Percentiles rank a stretch among this genome's conserved stretches.
phyloP scores from a whole-genome alignment of 2,888 invertebrate species.

The Pherbina coryleti region DNA sequence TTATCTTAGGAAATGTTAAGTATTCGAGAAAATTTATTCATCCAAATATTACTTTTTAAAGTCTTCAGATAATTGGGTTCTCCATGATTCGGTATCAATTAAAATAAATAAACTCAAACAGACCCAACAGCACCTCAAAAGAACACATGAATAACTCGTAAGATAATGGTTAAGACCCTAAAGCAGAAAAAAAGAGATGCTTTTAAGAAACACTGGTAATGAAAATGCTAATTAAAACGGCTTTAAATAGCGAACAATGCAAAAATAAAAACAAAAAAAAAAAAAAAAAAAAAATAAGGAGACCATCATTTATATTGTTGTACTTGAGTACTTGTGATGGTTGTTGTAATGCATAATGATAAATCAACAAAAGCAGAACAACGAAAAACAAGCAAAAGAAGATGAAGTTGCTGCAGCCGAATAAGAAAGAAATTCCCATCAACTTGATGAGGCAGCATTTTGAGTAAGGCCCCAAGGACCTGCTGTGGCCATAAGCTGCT shows the following conservation, averaged over 20 bases:
- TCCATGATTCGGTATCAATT: too few species aligned
- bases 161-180: too few species aligned
- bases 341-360: constrained; percentile 21
- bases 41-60: too few species aligned
- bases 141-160: too few species aligned
- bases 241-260: background rate
- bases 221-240: constrained; percentile 11
- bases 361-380: constrained; percentile 15
- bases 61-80: too few species aligned
- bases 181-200: too few species aligned
- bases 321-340: background rate
- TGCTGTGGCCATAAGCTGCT: background rate
- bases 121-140: too few species aligned
- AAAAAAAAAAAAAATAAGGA: background rate
- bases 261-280: too few species aligned
- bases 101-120: too few species aligned
- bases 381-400: background rate
- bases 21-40: too few species aligned
- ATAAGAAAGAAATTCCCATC: background rate
- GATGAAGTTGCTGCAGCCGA: background rate
- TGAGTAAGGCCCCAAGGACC: background rate
- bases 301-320: background rate
- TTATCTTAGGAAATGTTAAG: too few species aligned
- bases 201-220: background rate
- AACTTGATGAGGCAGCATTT: constrained; percentile 7